These are phyloP conservation scores for Heliothis virescens DNA, from an alignment of 1,140 invertebrate species.

Conservation along the genomic window DNA sequence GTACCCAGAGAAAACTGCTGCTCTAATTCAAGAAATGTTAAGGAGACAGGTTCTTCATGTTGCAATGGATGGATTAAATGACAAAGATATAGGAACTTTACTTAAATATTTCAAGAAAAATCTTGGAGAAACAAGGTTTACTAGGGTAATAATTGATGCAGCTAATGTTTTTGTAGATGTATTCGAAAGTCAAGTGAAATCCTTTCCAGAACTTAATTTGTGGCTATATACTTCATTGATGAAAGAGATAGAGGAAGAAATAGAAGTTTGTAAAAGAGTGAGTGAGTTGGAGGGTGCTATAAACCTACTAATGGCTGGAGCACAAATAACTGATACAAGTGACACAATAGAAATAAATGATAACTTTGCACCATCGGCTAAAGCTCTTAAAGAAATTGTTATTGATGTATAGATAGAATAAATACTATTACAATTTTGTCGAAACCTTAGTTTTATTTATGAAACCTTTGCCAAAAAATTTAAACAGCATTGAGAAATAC, in stretches of 20 bases:
- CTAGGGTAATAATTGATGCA: constrained; percentile 90
- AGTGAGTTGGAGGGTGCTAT: constrained; percentile 90
- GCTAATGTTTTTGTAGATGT: constrained; percentile 91
- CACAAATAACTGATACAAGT: constrained; percentile 75
- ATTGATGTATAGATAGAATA: constrained; percentile 84
- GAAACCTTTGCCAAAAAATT: background rate
- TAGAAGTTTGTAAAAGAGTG: constrained; percentile 88
- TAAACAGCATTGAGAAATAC: background rate
- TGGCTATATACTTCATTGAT: constrained; percentile 88
- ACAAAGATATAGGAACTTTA: constrained; percentile 89
- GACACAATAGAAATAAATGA: constrained; percentile 73
- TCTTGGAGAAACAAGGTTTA: constrained; percentile 91
- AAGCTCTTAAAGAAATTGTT: constrained; percentile 88
- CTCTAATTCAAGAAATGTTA: constrained; percentile 94
- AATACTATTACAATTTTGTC: background rate
- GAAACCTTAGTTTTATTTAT: background rate
- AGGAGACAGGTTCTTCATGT: constrained; percentile 90
- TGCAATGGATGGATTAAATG: constrained; percentile 90
- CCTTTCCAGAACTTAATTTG: constrained; percentile 87
- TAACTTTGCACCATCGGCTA: constrained; percentile 86
- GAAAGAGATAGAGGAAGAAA: constrained; percentile 89
- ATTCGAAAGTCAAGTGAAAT: constrained; percentile 88
- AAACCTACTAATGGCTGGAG: constrained; percentile 88
- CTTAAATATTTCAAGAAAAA: constrained; percentile 92
- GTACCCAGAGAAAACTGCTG: constrained; percentile 92